Percentiles rank a stretch among this genome's conserved stretches.
These are phyloP conservation scores for Diprion similis DNA, from an alignment of 1,140 invertebrate species.

Conservation along the genomic window DNA sequence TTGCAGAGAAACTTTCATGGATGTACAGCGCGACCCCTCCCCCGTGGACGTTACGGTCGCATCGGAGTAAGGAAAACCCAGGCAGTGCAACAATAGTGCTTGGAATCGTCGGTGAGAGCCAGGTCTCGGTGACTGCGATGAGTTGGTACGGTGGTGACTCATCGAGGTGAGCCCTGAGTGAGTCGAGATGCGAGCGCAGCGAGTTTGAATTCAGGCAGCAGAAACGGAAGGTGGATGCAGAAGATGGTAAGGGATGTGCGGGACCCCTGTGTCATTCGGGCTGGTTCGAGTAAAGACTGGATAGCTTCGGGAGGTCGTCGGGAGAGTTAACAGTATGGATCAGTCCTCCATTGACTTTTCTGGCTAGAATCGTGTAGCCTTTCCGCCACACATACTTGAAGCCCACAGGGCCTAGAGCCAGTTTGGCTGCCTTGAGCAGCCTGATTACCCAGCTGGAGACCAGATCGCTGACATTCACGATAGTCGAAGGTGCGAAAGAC, in stretches of 20 bases:
- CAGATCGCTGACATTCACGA: background rate
- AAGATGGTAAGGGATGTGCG: background rate
- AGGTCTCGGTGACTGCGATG: too few species aligned
- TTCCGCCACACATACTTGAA: background rate
- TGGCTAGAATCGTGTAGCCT: background rate
- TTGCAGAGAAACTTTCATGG: background rate
- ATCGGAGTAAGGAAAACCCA: background rate
- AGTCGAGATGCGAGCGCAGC: background rate
- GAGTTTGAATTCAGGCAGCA: background rate
- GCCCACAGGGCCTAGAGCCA: background rate
- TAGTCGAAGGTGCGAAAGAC: too few species aligned
- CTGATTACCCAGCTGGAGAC: background rate
- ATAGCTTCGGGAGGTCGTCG: background rate
- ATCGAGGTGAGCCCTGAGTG: background rate
- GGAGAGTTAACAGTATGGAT: background rate
- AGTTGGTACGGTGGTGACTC: background rate
- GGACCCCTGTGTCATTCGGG: background rate
- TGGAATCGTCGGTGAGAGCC: background rate
- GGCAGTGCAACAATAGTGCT: background rate
- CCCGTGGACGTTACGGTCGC: too few species aligned
- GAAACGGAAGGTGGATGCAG: too few species aligned
- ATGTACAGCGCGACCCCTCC: background rate
- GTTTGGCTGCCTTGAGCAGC: background rate
- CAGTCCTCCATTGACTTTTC: background rate
- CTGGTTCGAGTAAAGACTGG: background rate